phyloP scores from a whole-genome alignment of 2,113 vertebrate genomes.

The Peromyscus californicus region DNA sequence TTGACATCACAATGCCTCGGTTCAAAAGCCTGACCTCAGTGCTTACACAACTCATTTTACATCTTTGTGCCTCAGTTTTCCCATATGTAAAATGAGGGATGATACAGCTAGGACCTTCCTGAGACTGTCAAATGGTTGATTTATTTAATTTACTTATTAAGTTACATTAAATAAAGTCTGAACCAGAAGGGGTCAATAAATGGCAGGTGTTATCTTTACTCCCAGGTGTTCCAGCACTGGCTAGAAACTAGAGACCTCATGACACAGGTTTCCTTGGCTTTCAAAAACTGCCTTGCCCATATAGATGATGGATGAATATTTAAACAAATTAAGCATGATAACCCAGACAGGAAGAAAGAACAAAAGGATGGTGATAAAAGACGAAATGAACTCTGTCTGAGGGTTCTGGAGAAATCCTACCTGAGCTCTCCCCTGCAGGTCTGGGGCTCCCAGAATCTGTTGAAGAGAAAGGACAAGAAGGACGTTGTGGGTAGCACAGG shows the following conservation, averaged over 20 bases:
- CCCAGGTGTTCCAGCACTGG: not conserved
- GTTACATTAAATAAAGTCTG: not conserved
- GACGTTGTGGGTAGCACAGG: not conserved
- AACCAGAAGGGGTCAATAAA: not conserved
- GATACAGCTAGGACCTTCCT: not conserved
- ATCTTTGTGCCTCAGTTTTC: not conserved
- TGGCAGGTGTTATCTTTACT: not conserved
- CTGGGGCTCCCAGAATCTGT: not conserved
- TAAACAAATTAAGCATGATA: not conserved
- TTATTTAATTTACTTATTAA: conserved; percentile 4
- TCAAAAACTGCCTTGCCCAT: not conserved
- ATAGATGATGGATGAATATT: not conserved
- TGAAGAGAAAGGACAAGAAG: not conserved
- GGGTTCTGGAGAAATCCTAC: not conserved
- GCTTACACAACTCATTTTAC: not conserved
- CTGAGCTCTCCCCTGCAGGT: not conserved
- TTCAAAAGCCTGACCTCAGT: not conserved
- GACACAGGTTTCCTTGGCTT: not conserved
- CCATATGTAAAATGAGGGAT: not conserved
- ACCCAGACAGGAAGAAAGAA: not conserved
- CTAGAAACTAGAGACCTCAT: not conserved
- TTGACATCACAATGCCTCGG: not conserved
- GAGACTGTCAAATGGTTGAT: not conserved
- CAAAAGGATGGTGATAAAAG: not conserved
- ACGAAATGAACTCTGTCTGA: not conserved